Evolutionary conservation across 2,113 vertebrate species (phyloP).

Genomic region (Hirundichthys speculiger): DNA sequence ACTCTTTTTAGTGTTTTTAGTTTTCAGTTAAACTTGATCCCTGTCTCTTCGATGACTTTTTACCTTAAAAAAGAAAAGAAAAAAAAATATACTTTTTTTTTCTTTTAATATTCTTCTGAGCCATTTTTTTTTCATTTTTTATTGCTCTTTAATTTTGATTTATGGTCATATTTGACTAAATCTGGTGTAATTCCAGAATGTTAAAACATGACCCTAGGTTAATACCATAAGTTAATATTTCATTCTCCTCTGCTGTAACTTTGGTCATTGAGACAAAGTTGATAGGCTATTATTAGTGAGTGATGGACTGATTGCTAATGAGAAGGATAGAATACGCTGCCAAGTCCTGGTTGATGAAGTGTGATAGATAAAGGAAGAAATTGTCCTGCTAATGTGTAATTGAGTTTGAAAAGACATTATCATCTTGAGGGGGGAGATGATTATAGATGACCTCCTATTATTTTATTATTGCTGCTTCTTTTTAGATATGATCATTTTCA

Average conservation of each 20-base stretch:
- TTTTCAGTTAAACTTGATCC: conserved; percentile 20
- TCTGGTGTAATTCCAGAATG: conserved; percentile 58
- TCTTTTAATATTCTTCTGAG: conserved; percentile 19
- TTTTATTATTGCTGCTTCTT: conserved; percentile 61
- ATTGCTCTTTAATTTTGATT: conserved; percentile 38
- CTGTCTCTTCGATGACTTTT: conserved; percentile 9
- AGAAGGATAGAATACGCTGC: conserved; percentile 62
- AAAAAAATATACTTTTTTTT: conserved; percentile 5
- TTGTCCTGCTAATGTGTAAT: conserved; percentile 75
- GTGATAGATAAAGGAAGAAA: conserved; percentile 78
- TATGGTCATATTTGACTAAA: conserved; percentile 44
- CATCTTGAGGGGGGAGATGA: conserved; percentile 58
- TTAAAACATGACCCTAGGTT: conserved; percentile 59
- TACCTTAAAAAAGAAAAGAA: too few relatives aligned
- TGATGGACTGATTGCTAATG: conserved; percentile 79
- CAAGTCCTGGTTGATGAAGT: conserved; percentile 74
- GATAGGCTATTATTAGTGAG: conserved; percentile 79
- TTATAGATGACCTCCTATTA: conserved; percentile 69
- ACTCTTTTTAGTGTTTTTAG: conserved; percentile 12
- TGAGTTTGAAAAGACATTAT: conserved; percentile 78
- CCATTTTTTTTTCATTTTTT: conserved; percentile 14
- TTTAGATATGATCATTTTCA: conserved; percentile 49
- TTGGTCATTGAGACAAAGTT: conserved; percentile 74
- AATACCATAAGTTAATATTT: conserved; percentile 79
- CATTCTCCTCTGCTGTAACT: conserved; percentile 71